Evolutionary conservation across 2,888 invertebrate genomes (phyloP), one percentile per base, ranked within the genome.

Genomic region (Smittia aterrima): DNA sequence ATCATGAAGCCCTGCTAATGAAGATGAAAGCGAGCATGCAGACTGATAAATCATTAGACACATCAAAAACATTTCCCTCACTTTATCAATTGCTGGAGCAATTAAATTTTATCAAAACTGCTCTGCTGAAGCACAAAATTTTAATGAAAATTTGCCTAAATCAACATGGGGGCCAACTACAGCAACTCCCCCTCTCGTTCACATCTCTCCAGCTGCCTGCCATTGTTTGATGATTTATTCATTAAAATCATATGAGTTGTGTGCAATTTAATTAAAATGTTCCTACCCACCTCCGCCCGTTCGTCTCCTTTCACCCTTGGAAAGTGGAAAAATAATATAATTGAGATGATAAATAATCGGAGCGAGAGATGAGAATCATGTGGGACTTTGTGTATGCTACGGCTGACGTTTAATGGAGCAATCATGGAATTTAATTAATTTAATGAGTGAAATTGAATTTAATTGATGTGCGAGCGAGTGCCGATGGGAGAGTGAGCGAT

Each of bases 121-220:
- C 64, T 64, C 25, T n/a, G 24, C 20, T 64, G 27, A 64, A 64
- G 64, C 64, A 27, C 16, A 64, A 64, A 64, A 64, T 64, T 64
- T 64, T 64, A 64, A 64, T 64, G 64, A 64, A 64, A 64, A 64
- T 64, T 64, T 64, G 64, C 64, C 64, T 64, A 64, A 64, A 64
- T 64, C 64, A 64, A 64, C 64, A 64, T 58, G 58, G 20, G 58
- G 58, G 7, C 18, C 47, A 47, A n/a, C 47, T n/a, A 47, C 47
- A 6, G 2, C 11, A 16, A 47, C 9, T 3, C 4, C 32, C 16
- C 47, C 47, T 47, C n/a, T n/a, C n/a, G n/a, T n/a, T 47, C 47
- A 11, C 47, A 11, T 47, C 16, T n/a, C n/a, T 47, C 11, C 16
- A 47, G 47, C 47, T 6, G 47, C 11, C 47, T 58, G 27, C 64